Base-by-base conservation (phyloP, 92 coral and sea anemone species). In the Pocillopora meandrina region DNA sequence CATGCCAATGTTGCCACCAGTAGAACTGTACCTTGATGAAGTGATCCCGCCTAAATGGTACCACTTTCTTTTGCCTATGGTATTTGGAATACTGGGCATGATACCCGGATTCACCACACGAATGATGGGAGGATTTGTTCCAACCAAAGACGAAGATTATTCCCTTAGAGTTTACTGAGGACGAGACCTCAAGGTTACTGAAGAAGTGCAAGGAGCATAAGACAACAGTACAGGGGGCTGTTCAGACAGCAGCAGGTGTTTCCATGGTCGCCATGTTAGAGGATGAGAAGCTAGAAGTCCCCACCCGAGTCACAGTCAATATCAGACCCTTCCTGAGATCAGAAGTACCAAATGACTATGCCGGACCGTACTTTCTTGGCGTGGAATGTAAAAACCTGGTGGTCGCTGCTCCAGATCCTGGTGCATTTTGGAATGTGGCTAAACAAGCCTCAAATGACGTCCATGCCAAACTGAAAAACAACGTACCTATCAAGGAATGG, bases 231-330 rank as follows among this genome's bases (percentile, higher is more conserved):
- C 80, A 76, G 21, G 80, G 80, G 55, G 80, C 68, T 60, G 56
- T 61, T 26, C 80, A 76, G 80, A 61, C 69, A 18, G 80, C 80
- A 61, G 80, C 67, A 35, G 80, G 80, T 76, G 69, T 76, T 76
- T 52, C 80, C 56, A 76, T 76, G 80, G 56, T 35, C 15, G 35
- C 80, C 33, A 60, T 76, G 56, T 68, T 76, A 55, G 69, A 76
- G 67, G 80, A 76, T 17, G 15, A 61, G 15, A 33, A 59, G 80
- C 61, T 3, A 5, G 56, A 61, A 34, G 65, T 61, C 60, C 56
- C 34, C 15, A 33, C 67, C 9, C 8, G 3, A 9, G 68, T 76
- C 3, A 61, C 80, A 76, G 69, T 76, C 42, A 61, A 76, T 60
- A 17, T 17, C 57, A 76, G 80, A 21, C 80, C 69, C 63, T 76